These are phyloP conservation scores for Atta colombica DNA, from an alignment of 1,140 invertebrate species.

Conservation along the genomic window DNA sequence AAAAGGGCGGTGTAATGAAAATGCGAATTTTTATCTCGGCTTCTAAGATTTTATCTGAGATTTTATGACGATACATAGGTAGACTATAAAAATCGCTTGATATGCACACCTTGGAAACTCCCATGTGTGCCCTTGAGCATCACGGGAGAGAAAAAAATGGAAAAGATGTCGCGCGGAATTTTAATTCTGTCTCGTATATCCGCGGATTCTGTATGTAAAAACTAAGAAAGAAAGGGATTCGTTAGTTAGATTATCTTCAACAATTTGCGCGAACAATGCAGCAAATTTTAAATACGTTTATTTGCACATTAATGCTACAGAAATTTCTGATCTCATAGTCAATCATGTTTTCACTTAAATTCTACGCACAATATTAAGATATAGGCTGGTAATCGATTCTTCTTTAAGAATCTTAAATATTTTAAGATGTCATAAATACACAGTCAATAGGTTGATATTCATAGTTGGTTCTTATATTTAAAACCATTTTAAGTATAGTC, in stretches of 20 bases:
- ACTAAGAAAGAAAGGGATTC: neutral
- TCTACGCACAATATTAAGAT: neutral
- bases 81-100: slow-evolving; percentile 77
- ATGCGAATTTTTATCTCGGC: neutral
- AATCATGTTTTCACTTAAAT: neutral
- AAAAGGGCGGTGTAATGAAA: slow-evolving; percentile 12
- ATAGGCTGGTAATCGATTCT: neutral
- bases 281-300: neutral
- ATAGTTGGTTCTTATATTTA: too few species aligned
- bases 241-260: neutral
- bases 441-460: too few species aligned
- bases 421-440: too few species aligned
- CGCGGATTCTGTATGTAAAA: neutral
- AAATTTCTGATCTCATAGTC: neutral
- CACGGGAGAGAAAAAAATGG: slow-evolving; percentile 75
- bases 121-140: slow-evolving; percentile 72
- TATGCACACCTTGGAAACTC: slow-evolving; percentile 77
- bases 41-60: slow-evolving; percentile 18
- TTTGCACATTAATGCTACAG: neutral
- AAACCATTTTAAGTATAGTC: too few species aligned
- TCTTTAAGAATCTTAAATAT: too few species aligned
- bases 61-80: slow-evolving; percentile 58
- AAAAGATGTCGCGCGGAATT: slow-evolving; percentile 78
- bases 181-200: slow-evolving; percentile 75
- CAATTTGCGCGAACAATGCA: neutral